Evolutionary conservation across 2,113 vertebrate species (phyloP), one percentile per base, ranked within the genome.

Genomic region (Galbula dea): DNA sequence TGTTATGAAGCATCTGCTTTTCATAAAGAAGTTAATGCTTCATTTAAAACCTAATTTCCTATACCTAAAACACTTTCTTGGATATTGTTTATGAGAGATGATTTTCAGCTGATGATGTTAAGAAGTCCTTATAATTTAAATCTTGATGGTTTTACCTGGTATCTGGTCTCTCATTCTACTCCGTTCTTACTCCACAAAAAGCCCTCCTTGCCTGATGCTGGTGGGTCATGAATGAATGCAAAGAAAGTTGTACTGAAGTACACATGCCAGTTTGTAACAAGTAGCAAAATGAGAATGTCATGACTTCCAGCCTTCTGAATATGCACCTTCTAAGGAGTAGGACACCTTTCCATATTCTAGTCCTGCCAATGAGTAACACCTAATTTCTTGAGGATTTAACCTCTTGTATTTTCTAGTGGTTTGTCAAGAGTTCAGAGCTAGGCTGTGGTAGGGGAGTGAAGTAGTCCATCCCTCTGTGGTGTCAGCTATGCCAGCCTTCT

Each of bases 301-400:
- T 22, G 62, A 9, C 37, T 54, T 43, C 22, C 39, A 51, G 49
- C 49, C 32, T 37, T 48, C 36, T 0, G 0, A 45, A 30, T 8
- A 10, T 9, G 24, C 0, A 0, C 4, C 4, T 37, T 19, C 34
- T 22, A 20, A 36, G 23, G 37, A 48, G 3, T 15, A 19, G 61
- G 48, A 21, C 37, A 57, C 19, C 26, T 58, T 15, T 23, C 34
- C 1, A 0, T 18, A 1, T 24, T 55, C 66, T 52, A 57, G 10
- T 67, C 37, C 83, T 80, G 63, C 15, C 58, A 29, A 12, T 9
- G 19, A 67, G 26, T 39, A 63, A 88, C 52, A 19, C 18, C 21
- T 7, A 1, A 10, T 69, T 59, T n/a, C 49, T 6, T 14, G 41
- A 16, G 76, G 48, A 12, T 83, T 69, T 34, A 23, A 13, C 36